Conservation (phyloP, 2,797 vertebrate species). For the Lagodon rhomboides region DNA sequence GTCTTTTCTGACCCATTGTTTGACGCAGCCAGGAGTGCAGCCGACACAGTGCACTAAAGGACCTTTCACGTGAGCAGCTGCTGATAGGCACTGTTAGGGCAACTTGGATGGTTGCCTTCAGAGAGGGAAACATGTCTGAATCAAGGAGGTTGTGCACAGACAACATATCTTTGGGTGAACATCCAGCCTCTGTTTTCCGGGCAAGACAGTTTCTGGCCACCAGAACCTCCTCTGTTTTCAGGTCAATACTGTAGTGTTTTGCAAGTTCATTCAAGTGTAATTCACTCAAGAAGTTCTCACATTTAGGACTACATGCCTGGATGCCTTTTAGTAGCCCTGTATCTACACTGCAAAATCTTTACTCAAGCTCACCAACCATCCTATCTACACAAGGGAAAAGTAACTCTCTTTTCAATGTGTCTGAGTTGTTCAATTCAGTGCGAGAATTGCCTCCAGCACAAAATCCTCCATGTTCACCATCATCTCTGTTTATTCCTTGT, state of each 20-base stretch:
- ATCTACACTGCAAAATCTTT: slow-evolving; percentile 10
- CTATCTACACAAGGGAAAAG: neutral
- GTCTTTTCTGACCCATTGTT: too few species aligned
- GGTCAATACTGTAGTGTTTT: slow-evolving; percentile 1
- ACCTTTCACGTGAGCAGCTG: slow-evolving; percentile 5
- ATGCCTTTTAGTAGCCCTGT: neutral
- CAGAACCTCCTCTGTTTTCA: slow-evolving; percentile 8
- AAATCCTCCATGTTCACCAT: neutral
- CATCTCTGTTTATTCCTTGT: slow-evolving; percentile 2
- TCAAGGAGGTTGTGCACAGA: slow-evolving; percentile 2
- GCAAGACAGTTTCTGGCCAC: slow-evolving; percentile 12
- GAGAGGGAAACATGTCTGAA: slow-evolving; percentile 16
- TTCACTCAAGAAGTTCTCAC: too few species aligned
- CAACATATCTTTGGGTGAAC: neutral
- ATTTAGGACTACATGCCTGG: slow-evolving; percentile 1
- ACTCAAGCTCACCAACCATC: neutral
- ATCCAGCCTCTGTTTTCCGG: neutral
- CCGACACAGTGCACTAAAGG: neutral
- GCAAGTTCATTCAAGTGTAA: neutral
- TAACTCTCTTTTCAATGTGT: neutral
- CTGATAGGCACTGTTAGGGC: slow-evolving; percentile 7
- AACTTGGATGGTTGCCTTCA: slow-evolving; percentile 19
- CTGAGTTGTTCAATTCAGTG: neutral
- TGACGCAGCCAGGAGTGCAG: neutral
- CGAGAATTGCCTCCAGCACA: neutral